Evolutionary conservation across 2,888 invertebrate species (phyloP), one percentile per base, ranked within the genome.

Genomic region (Drosophila setosimentum): DNA sequence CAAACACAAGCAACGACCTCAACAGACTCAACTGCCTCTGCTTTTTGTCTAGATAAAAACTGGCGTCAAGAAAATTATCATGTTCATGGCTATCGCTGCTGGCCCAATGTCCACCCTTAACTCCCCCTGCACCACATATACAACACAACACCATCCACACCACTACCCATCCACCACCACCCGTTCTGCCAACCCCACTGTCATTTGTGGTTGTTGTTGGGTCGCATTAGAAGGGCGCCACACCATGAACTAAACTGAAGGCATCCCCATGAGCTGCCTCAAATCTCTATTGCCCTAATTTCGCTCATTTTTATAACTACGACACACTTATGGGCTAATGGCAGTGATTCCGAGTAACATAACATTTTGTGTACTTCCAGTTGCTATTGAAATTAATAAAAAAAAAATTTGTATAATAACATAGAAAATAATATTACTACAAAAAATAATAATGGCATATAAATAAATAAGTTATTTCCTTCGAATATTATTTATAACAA

Each of bases 31-130:
- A 24, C 59, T 30, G 59, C 61, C 60, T 42, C 89, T 81, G 79
- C 76, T 77, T 74, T 45, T 87, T 78, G 77, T 76, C 84, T 69
- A 87, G 87, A 87, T 87, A 87, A 87, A 87, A 87, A 90, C 89
- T 87, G 87, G 87, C 87, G 87, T 87, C 87, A 89, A 82, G 87
- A 90, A 90, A 87, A 87, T 87, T 90, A 87, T 87, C 90, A 90
- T 87, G 87, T 89, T 90, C 87, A 90, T 87, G 86, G 82, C 73
- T 51, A 72, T 69, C 78, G 67, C 73, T 66, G 75, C 57, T 71
- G 76, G 72, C 54, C 68, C 76, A 69, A 62, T 49, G 62, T 40
- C 55, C 54, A 35, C 33, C 49, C 24, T 40, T n/a, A 13, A n/a
- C 64, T 3, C 62, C 40, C 1, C 21, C 18, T 24, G 57, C n/a